Percentiles rank a stretch among this genome's conserved stretches.
These are phyloP conservation scores for Galaxea fascicularis DNA, from an alignment of 92 coral and sea anemone genomes.

Conservation along the genomic window DNA sequence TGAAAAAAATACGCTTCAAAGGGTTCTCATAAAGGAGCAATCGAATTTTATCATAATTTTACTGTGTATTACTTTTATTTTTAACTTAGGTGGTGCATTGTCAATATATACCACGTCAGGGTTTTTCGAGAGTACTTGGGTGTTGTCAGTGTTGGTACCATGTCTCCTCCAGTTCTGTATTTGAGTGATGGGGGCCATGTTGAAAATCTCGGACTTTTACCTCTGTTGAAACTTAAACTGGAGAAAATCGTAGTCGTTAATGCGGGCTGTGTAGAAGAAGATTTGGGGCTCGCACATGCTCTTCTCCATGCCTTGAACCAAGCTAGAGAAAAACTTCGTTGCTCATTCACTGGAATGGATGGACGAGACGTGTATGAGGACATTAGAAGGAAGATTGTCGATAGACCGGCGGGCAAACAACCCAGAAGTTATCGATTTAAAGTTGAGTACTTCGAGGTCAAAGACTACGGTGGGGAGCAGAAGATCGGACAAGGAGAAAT, in stretches of 20 bases:
- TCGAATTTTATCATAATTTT: no score
- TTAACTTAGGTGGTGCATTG: constrained; percentile 54
- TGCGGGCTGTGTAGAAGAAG: constrained; percentile 34
- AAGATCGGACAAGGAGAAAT: constrained; percentile 58
- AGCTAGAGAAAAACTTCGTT: constrained; percentile 65
- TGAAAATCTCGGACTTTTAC: constrained; percentile 71
- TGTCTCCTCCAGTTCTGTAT: constrained; percentile 64
- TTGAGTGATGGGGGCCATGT: constrained; percentile 78
- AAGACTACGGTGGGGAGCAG: constrained; percentile 6
- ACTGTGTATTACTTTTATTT: neutral
- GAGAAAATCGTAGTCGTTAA: constrained; percentile 59
- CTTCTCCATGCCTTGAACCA: constrained; percentile 54
- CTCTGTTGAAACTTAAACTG: constrained; percentile 54
- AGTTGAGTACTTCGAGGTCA: constrained; percentile 50
- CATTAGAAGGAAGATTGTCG: constrained; percentile 47
- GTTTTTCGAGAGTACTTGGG: constrained; percentile 52
- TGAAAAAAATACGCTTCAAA: no score
- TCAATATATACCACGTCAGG: constrained; percentile 57
- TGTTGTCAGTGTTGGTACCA: constrained; percentile 57
- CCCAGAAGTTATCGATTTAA: constrained; percentile 63
- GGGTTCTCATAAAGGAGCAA: no score
- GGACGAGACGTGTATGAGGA: constrained; percentile 63
- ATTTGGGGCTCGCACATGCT: constrained; percentile 15
- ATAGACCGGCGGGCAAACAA: constrained; percentile 34
- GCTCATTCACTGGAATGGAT: constrained; percentile 67